These are phyloP conservation scores for Pterois miles DNA, from an alignment of 2,797 vertebrate species.

Conservation along the genomic window DNA sequence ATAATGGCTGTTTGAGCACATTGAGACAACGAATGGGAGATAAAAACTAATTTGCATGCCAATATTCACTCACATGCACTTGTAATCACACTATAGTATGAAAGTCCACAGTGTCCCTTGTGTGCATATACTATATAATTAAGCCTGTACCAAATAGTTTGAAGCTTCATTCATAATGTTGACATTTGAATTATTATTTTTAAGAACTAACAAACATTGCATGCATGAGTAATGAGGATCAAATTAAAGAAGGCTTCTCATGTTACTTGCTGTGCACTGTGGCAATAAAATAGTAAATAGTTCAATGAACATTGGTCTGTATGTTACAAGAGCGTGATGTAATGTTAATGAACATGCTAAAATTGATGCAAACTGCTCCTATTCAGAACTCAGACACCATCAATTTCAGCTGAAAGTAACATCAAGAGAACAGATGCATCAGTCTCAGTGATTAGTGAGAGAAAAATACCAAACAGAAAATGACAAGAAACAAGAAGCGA, in stretches of 20 bases:
- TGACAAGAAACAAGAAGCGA: constrained; percentile 12
- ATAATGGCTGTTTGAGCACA: too few relatives aligned
- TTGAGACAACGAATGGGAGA: too few relatives aligned
- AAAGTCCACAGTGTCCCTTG: too few relatives aligned
- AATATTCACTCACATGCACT: too few relatives aligned
- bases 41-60: too few relatives aligned
- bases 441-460: constrained; percentile 15
- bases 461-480: constrained; percentile 9
- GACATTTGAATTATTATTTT: too few relatives aligned
- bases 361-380: background rate
- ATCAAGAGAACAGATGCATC: constrained; percentile 18
- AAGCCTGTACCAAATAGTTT: too few relatives aligned
- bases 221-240: background rate
- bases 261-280: background rate
- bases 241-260: background rate
- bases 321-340: background rate
- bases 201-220: too few relatives aligned
- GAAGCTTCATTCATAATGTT: too few relatives aligned
- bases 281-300: background rate
- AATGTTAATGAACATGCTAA: background rate
- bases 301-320: background rate
- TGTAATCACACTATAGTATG: too few relatives aligned
- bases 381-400: background rate
- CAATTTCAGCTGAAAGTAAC: background rate
- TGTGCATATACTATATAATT: too few relatives aligned